phyloP scores from a whole-genome alignment of 2,888 invertebrate genomes.

The Leptinotarsa juncta region DNA sequence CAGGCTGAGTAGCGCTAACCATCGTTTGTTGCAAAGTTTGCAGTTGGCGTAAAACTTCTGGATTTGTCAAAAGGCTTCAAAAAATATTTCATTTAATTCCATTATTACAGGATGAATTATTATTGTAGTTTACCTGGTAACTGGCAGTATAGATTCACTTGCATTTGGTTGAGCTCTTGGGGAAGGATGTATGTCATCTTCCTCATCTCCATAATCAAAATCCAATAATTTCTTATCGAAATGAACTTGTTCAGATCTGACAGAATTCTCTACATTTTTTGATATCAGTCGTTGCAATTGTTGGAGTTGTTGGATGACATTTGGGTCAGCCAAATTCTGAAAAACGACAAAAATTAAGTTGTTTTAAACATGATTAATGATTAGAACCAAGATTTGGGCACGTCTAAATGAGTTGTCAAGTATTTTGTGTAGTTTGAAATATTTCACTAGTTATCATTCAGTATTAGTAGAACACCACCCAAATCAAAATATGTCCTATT shows the following conservation, averaged over 20 bases:
- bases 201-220: constrained; percentile 93
- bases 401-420: constrained; percentile 23
- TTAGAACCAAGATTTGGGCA: background rate
- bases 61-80: constrained; percentile 80
- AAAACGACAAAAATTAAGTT: constrained; percentile 36
- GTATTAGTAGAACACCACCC: background rate
- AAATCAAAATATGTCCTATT: no score
- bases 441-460: background rate
- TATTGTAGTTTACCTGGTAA: constrained; percentile 47
- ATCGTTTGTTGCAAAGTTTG: constrained; percentile 74
- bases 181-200: constrained; percentile 76
- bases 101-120: background rate
- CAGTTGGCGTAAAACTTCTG: constrained; percentile 89
- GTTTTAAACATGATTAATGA: background rate
- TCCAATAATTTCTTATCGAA: constrained; percentile 88
- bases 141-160: constrained; percentile 53
- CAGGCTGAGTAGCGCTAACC: constrained; percentile 67
- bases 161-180: constrained; percentile 63
- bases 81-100: constrained; percentile 19
- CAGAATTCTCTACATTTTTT: constrained; percentile 59
- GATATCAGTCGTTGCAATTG: constrained; percentile 73
- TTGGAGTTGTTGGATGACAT: constrained; percentile 70
- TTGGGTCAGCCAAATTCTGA: constrained; percentile 60
- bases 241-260: constrained; percentile 70
- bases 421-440: background rate